Percentiles rank a stretch among this genome's conserved stretches.
These are phyloP conservation scores for Malurus cyaneus DNA, from an alignment of 2,113 vertebrate genomes.

Conservation along the genomic window DNA sequence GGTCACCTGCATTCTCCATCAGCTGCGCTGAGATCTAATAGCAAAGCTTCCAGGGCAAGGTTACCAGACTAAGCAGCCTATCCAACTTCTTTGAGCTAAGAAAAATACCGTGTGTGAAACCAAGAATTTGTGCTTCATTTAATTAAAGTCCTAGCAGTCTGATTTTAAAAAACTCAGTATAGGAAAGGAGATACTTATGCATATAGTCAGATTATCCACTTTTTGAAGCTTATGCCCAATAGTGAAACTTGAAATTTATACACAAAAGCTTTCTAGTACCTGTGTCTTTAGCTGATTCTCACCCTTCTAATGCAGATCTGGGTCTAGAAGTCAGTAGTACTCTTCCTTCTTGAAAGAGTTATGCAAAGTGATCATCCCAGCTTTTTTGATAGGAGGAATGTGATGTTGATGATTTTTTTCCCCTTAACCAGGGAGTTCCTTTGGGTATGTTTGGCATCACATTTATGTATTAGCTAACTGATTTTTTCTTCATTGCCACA, in stretches of 20 bases:
- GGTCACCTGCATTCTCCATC: not conserved
- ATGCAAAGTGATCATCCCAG: not conserved
- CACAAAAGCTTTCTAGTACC: not conserved
- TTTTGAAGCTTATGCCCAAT: not conserved
- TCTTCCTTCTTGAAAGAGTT: not conserved
- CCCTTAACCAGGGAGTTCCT: rapidly evolving
- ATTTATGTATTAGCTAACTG: not conserved
- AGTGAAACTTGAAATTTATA: not conserved
- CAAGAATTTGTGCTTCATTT: not conserved
- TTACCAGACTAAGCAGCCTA: not conserved
- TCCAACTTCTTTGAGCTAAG: not conserved
- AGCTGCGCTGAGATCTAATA: not conserved
- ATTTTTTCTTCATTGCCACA: not conserved
- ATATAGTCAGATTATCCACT: not conserved
- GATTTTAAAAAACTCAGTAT: not conserved
- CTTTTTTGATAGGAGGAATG: not conserved
- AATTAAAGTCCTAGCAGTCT: not conserved
- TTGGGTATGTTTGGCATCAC: not conserved
- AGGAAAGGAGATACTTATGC: not conserved
- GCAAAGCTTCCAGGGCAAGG: not conserved
- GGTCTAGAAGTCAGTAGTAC: not conserved
- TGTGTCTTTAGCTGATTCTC: not conserved
- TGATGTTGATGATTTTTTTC: not conserved
- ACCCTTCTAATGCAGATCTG: not conserved
- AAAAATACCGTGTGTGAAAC: not conserved